phyloP scores from a whole-genome alignment of 2,797 vertebrate species.

The Pteronotus mesoamericanus region DNA sequence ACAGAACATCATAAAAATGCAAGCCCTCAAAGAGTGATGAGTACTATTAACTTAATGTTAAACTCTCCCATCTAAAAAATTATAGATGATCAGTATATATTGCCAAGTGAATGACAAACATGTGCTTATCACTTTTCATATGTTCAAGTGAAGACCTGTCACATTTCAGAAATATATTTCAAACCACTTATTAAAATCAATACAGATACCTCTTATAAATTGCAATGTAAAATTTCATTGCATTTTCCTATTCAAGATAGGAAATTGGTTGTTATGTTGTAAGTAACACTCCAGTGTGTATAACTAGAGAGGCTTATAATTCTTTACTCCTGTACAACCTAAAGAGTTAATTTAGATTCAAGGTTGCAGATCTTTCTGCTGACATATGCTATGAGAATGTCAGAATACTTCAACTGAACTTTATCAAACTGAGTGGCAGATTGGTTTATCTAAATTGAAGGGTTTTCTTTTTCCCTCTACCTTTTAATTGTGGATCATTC shows the following conservation, averaged over 20 bases:
- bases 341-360: conserved; percentile 56
- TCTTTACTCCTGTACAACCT: not conserved
- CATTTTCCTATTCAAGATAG: too few relatives aligned
- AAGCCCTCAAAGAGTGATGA: not conserved
- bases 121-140: not conserved
- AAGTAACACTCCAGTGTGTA: not conserved
- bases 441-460: conserved; percentile 40
- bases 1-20: not conserved
- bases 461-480: not conserved
- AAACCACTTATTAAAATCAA: conserved; percentile 22
- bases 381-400: not conserved
- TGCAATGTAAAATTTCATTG: conserved; percentile 10
- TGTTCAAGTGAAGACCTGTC: not conserved
- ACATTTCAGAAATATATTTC: conserved; percentile 17
- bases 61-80: not conserved
- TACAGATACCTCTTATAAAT: not conserved
- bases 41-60: not conserved
- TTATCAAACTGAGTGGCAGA: conserved; percentile 50
- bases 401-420: conserved; percentile 61
- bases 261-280: not conserved
- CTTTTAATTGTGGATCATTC: conserved; percentile 59
- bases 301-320: not conserved
- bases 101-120: not conserved
- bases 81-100: not conserved
- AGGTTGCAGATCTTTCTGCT: not conserved